These are phyloP conservation scores for Hoplias malabaricus DNA, from an alignment of 2,113 vertebrate species.

Conservation along the genomic window DNA sequence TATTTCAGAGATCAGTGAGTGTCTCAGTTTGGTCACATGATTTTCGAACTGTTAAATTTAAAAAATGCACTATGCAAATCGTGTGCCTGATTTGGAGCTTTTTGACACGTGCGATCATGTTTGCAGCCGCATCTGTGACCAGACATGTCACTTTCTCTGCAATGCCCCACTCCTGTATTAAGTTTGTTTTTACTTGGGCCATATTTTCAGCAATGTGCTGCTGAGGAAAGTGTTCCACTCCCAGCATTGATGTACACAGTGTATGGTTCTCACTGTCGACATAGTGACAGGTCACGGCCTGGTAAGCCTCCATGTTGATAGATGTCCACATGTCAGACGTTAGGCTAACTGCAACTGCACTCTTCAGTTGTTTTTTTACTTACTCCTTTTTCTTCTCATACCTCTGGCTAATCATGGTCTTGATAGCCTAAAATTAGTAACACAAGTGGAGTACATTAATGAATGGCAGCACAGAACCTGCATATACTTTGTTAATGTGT, in stretches of 20 bases:
- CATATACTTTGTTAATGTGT: too few relatives aligned
- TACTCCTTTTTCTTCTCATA: background rate
- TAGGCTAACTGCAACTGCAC: constrained; percentile 14
- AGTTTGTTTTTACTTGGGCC: too few relatives aligned
- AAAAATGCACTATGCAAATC: too few relatives aligned
- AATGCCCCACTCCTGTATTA: too few relatives aligned
- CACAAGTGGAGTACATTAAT: constrained; percentile 1
- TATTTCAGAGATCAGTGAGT: background rate
- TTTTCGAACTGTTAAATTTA: too few relatives aligned
- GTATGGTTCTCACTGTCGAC: background rate
- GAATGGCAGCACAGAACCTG: background rate
- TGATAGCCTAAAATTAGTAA: constrained; percentile 11
- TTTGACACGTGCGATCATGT: too few relatives aligned
- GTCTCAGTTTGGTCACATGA: background rate
- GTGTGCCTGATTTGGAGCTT: too few relatives aligned
- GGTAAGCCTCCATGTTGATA: too few relatives aligned
- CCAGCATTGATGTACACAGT: constrained; percentile 4
- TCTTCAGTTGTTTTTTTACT: constrained; percentile 3
- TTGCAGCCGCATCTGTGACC: too few relatives aligned
- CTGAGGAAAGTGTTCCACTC: constrained; percentile 4
- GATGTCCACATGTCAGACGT: background rate
- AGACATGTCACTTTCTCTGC: too few relatives aligned
- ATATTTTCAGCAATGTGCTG: too few relatives aligned
- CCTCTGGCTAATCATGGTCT: background rate
- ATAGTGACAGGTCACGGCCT: background rate